Evolutionary conservation across 2,113 vertebrate genomes (phyloP), one percentile per base, ranked within the genome.

Genomic region (Sapayoa aenigma): DNA sequence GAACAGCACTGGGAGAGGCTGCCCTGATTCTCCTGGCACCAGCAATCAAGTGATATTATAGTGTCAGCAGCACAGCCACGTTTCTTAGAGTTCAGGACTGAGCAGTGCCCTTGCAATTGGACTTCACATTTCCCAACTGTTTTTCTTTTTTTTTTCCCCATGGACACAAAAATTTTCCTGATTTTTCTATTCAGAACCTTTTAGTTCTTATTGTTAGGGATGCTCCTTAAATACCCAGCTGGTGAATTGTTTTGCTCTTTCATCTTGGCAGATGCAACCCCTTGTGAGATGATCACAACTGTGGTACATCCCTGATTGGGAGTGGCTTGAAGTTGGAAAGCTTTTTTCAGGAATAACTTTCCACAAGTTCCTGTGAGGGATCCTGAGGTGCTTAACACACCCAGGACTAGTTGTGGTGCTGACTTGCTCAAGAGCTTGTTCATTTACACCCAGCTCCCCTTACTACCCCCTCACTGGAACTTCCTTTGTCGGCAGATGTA

Each of bases 1-100:
- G 94, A 77, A 97, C 96, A 97, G 97, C 91, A 68, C 71, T 97
- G 97, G 95, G 96, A 97, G 98, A 98, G 96, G 97, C 97, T 96
- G 89, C 86, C 87, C 67, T 81, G 88, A 90, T 89, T 41, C 50
- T 78, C 41, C 73, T 95, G 93, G 95, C 95, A 95, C 50, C 82
- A 76, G 58, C 60, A 84, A 14, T 71, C 46, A 28, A 89, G 62
- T 72, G 73, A 71, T 94, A 78, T 68, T 94, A 94, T 9, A 89
- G 55, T 44, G 81, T 87, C 93, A 83, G 69, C 89, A 90, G 77
- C 44, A 83, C 58, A 89, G 74, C 79, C 76, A 60, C 8, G 30
- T 86, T 87, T 60, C 59, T 92, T 55, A 60, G 80, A 71, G 71
- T n/a, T 94, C 85, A 91, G 56, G 66, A 72, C 35, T 74, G 46